phyloP scores from a whole-genome alignment of 2,888 invertebrate genomes.

The Drosophila histrio region DNA sequence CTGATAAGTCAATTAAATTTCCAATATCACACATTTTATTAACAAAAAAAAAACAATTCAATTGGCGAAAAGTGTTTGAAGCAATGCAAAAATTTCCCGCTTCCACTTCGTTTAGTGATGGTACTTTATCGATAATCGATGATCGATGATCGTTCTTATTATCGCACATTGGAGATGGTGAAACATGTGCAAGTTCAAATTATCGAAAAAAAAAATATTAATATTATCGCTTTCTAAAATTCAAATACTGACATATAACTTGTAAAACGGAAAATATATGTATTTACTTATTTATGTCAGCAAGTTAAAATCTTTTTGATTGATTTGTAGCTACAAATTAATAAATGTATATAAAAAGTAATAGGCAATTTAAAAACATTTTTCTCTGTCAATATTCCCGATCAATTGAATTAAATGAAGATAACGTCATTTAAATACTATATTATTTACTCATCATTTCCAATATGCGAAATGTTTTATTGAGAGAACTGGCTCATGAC shows the following conservation, averaged over 20 bases:
- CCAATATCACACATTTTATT: conserved; percentile 52
- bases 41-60: neutral
- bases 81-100: conserved; percentile 49
- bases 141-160: neutral
- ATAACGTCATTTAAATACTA: neutral
- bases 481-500: too few relatives aligned
- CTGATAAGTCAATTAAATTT: conserved; percentile 59
- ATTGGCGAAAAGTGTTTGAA: conserved; percentile 29
- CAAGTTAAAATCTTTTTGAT: neutral
- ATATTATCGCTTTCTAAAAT: neutral
- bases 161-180: conserved; percentile 11
- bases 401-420: neutral
- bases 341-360: neutral
- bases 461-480: neutral
- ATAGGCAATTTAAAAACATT: neutral
- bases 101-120: conserved; percentile 31
- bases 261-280: neutral
- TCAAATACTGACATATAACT: neutral
- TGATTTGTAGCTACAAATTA: neutral
- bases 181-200: neutral
- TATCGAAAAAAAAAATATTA: conserved; percentile 2
- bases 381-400: too few relatives aligned
- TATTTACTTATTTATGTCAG: neutral
- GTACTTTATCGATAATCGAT: conserved; percentile 5
- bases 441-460: neutral